Evolutionary conservation across 30 jellyfish, hydroid and myxozoan genomes (phyloP).

Genomic region (Cassiopea xamachana): DNA sequence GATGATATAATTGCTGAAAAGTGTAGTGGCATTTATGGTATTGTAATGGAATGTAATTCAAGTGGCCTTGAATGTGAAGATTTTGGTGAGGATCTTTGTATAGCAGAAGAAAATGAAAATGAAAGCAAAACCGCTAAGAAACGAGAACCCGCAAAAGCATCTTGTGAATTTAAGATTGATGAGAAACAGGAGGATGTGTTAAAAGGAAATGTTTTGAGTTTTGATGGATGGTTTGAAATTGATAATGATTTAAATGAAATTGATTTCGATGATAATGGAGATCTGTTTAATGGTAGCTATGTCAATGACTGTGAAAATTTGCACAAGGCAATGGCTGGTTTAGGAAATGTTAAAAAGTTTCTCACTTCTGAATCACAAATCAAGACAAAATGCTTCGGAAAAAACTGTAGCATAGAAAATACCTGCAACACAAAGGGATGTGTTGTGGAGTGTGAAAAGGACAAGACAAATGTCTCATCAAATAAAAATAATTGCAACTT

Average conservation of each 20-base stretch:
- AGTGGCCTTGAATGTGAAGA: not conserved
- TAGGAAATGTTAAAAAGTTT: not conserved
- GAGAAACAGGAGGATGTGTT: not conserved
- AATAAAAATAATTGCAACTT: too few relatives aligned
- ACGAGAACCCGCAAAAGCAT: not conserved
- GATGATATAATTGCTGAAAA: not conserved
- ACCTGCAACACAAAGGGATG: too few relatives aligned
- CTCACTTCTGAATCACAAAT: not conserved
- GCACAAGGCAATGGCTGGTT: not conserved
- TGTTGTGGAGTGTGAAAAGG: too few relatives aligned
- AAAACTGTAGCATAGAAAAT: too few relatives aligned
- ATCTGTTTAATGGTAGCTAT: not conserved
- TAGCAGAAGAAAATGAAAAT: not conserved
- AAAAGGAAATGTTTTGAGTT: not conserved
- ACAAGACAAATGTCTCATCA: too few relatives aligned
- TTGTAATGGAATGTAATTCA: not conserved
- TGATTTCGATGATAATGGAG: constrained; percentile 42
- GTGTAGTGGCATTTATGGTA: too few relatives aligned
- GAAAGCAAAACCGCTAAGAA: not conserved
- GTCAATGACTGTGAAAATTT: not conserved
- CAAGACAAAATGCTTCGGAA: too few relatives aligned
- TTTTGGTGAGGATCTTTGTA: not conserved
- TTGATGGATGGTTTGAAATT: not conserved
- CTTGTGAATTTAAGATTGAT: too few relatives aligned
- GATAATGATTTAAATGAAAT: constrained; percentile 39